phyloP scores from a whole-genome alignment of 2,888 invertebrate species.

The Spilarctia lutea region DNA sequence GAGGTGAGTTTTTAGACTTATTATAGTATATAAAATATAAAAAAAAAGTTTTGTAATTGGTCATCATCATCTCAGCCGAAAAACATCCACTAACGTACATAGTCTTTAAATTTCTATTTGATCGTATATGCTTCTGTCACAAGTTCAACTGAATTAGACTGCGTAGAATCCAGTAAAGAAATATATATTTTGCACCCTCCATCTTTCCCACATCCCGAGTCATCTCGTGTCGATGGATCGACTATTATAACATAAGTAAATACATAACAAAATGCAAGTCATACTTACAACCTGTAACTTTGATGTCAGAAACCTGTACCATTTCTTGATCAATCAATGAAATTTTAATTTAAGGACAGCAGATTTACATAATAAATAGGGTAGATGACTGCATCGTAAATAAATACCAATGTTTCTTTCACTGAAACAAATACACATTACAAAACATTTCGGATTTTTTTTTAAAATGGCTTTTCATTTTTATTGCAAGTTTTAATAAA shows the following conservation, averaged over 20 bases:
- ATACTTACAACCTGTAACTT: constrained; percentile 45
- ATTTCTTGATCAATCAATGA: constrained; percentile 6
- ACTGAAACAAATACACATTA: too few relatives aligned
- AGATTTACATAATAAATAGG: neutral
- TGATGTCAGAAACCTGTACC: constrained; percentile 14
- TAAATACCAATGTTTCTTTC: too few relatives aligned
- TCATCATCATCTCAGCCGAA: neutral
- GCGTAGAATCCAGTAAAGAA: neutral
- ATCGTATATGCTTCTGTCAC: too few relatives aligned
- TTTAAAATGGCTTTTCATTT: too few relatives aligned
- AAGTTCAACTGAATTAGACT: too few relatives aligned
- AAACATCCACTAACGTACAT: too few relatives aligned
- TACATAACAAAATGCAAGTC: constrained; percentile 52
- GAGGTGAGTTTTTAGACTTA: neutral
- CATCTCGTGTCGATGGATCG: constrained; percentile 35
- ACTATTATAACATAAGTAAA: constrained; percentile 54
- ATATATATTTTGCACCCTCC: constrained; percentile 27
- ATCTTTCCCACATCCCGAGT: constrained; percentile 8
- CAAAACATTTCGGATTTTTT: too few relatives aligned
- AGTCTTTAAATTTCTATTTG: too few relatives aligned
- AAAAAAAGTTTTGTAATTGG: neutral
- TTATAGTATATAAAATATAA: neutral
- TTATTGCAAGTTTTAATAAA: too few relatives aligned
- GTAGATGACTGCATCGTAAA: too few relatives aligned
- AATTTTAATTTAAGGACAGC: neutral